Evolutionary conservation across 2,113 vertebrate genomes (phyloP), one percentile per base, ranked within the genome.

Genomic region (Petromus typicus): DNA sequence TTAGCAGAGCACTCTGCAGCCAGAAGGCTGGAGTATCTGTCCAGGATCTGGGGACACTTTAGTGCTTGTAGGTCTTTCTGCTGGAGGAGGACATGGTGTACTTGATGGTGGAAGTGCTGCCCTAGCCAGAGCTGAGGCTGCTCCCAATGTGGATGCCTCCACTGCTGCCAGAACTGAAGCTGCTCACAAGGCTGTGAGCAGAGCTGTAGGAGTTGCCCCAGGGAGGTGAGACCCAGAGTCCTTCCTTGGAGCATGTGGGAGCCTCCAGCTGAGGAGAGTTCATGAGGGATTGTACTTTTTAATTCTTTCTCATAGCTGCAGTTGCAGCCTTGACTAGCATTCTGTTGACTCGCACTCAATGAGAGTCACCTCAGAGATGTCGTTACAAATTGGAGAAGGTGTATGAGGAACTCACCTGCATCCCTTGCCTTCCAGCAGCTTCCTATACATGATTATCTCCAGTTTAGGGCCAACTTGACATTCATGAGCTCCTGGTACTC

Each of bases 361-460:
- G 27, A 18, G 16, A 1, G 27, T 14, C 11, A 34, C 3, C 16
- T 0, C 3, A 6, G 11, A 37, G 37, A 12, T 8, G 3, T 32
- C 40, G 98, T 16, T 51, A 63, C 67, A 5, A 43, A 30, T 1
- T 3, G 9, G 73, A 27, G 30, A 32, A 25, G 64, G 23, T 10
- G 9, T 8, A 98, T 67, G 11, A 57, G 8, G 18, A 6, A 76
- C 98, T 17, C 88, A 99, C 99, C 99, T 99, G 98, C 0, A 88
- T 97, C 99, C 99, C 95, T 99, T 98, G 84, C 99, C 99, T 45
- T 99, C 99, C 98, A 99, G 98, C 73, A 99, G 98, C 95, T 99
- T 99, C 93, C 98, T 99, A 97, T 99, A 99, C 71, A 97, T 98
- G 51, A 95, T 57, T 0, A 97, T 98, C 82, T 98, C 98, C 0